Conservation (phyloP, 2,888 invertebrate species). For the Campoletis raptor region DNA sequence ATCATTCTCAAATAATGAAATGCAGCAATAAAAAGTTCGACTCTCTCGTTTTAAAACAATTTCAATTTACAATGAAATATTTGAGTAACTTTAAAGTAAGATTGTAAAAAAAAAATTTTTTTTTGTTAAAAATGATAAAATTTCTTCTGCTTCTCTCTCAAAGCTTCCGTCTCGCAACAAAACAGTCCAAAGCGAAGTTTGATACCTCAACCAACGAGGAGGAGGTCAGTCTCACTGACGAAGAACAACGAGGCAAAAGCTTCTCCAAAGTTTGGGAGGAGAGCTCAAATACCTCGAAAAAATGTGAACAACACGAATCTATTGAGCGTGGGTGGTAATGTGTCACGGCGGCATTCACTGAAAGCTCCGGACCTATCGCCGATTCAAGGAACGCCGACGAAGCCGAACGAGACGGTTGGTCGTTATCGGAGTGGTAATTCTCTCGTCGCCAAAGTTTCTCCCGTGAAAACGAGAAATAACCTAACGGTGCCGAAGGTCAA, state of each 20-base stretch:
- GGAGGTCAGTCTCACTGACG: constrained; percentile 79
- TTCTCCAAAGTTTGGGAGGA: constrained; percentile 78
- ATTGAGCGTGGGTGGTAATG: constrained; percentile 2
- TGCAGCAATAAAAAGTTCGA: background rate
- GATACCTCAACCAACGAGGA: constrained; percentile 80
- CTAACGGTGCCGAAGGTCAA: constrained; percentile 69
- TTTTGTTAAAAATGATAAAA: background rate
- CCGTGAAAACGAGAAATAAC: constrained; percentile 52
- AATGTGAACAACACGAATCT: constrained; percentile 14
- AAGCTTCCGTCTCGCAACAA: constrained; percentile 82
- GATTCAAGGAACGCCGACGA: constrained; percentile 81
- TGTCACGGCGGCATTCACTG: constrained; percentile 62
- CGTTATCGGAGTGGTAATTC: constrained; percentile 60
- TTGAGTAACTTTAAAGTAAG: background rate
- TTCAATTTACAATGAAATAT: background rate
- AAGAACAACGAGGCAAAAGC: constrained; percentile 71
- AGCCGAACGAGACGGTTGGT: constrained; percentile 63
- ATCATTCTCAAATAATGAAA: background rate
- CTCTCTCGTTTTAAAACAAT: background rate
- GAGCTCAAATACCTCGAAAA: constrained; percentile 68
- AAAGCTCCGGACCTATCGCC: constrained; percentile 77
- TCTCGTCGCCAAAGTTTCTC: constrained; percentile 68
- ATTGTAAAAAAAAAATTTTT: background rate
- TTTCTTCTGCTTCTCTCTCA: constrained; percentile 3
- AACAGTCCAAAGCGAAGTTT: constrained; percentile 81